phyloP scores from a whole-genome alignment of 1,140 invertebrate genomes.

The Aphidius gifuensis region DNA sequence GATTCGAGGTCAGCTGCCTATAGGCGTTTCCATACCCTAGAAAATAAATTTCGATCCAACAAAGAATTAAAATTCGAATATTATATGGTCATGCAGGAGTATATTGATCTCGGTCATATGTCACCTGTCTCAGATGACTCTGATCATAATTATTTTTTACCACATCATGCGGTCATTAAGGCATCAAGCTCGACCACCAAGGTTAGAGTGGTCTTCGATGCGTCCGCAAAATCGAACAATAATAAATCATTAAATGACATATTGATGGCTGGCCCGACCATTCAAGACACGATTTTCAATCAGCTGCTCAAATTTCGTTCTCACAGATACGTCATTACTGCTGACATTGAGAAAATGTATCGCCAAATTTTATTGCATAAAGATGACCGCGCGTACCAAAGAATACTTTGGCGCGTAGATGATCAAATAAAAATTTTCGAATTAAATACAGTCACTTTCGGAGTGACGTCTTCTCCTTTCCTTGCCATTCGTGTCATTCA shows the following conservation, averaged over 20 bases:
- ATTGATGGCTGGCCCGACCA: conserved; percentile 32
- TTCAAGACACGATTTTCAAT: conserved; percentile 28
- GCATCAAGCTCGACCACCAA: conserved; percentile 36
- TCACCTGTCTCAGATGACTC: conserved; percentile 3
- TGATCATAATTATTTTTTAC: conserved; percentile 31
- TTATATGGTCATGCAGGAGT: conserved; percentile 33
- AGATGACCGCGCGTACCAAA: background rate
- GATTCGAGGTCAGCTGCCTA: conserved; percentile 17
- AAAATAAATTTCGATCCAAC: conserved; percentile 7
- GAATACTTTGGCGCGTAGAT: too few relatives aligned
- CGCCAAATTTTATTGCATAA: conserved; percentile 32
- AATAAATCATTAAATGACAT: conserved; percentile 40
- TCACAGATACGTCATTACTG: conserved; percentile 27
- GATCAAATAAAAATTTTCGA: too few relatives aligned
- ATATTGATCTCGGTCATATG: conserved; percentile 34
- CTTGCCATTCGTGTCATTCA: too few relatives aligned
- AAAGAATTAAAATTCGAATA: conserved; percentile 21
- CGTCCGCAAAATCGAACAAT: conserved; percentile 32
- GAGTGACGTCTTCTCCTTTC: too few relatives aligned
- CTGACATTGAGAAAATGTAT: conserved; percentile 40
- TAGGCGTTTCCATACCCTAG: conserved; percentile 2
- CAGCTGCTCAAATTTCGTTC: conserved; percentile 26
- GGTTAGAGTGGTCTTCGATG: conserved; percentile 46
- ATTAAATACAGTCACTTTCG: too few relatives aligned
- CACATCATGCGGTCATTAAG: conserved; percentile 38